Conservation (phyloP, 1,140 invertebrate species). For the Colletes latitarsis region DNA sequence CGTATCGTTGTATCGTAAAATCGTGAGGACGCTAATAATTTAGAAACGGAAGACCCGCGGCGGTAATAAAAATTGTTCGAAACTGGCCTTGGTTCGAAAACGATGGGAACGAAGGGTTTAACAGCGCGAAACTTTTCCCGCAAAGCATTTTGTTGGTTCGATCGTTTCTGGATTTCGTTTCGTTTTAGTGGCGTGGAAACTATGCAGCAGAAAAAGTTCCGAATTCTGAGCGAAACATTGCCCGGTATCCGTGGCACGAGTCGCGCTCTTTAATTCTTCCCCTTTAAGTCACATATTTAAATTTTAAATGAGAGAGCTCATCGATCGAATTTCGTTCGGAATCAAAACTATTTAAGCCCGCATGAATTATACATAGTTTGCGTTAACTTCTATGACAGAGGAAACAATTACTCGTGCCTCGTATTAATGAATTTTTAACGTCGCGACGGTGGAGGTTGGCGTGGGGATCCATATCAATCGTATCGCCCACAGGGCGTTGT, state of each 20-base stretch:
- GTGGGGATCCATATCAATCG: not conserved
- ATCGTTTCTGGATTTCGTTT: too few relatives aligned
- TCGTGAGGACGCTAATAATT: too few relatives aligned
- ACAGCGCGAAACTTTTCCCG: not conserved
- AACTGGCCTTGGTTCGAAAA: not conserved
- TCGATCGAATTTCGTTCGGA: conserved; percentile 63
- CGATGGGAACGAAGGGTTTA: not conserved
- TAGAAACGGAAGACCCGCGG: too few relatives aligned
- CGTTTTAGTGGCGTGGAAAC: not conserved
- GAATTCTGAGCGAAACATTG: not conserved
- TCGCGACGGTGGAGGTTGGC: not conserved
- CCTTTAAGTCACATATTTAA: conserved; percentile 68
- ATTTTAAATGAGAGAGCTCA: conserved; percentile 65
- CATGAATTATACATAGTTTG: conserved; percentile 70
- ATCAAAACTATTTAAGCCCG: conserved; percentile 71
- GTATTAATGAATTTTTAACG: conserved; percentile 48
- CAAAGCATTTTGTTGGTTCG: not conserved
- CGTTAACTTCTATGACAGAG: conserved; percentile 45
- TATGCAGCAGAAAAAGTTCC: not conserved
- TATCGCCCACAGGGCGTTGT: not conserved
- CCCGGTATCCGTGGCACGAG: not conserved
- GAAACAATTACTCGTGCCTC: conserved; percentile 46
- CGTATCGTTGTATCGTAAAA: too few relatives aligned
- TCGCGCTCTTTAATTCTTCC: conserved; percentile 35
- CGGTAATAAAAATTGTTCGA: too few relatives aligned